Evolutionary conservation across 2,113 vertebrate genomes (phyloP), one percentile per base, ranked within the genome.

Genomic region (Leptosomus discolor): DNA sequence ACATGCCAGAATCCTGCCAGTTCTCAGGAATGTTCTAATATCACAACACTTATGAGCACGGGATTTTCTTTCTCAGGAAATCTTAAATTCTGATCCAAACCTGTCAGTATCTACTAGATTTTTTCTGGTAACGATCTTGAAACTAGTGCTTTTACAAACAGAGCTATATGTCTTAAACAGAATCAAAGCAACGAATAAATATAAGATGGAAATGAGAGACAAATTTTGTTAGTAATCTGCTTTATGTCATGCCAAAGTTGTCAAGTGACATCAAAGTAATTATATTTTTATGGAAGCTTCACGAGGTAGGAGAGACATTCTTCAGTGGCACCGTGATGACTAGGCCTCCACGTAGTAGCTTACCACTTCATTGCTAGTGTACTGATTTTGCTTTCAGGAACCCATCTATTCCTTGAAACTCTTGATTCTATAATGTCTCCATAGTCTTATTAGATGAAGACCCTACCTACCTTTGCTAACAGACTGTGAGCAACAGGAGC

Each of bases 11-110:
- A 95, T 45, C 53, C 46, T 70, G 18, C 17, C 8, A n/a, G n/a
- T 53, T 70, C 15, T 84, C 43, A 81, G 34, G 30, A 77, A 46
- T 39, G 4, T 2, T 71, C 2, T 51, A 39, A 32, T 39, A 63
- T 4, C 0, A 0, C 1, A 77, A n/a, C 13, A 54, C 4, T 76
- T 64, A 69, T 0, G 0, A 76, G 1, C 5, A 45, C 15, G 53
- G 15, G 14, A 43, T 88, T 84, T 61, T 60, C 19, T 53, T 85
- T 57, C 15, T 69, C 16, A 39, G 29, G 15, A 85, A 85, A 60
- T 14, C 34, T 76, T 36, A 60, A 39, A 76, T 56, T 73, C 14
- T 71, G 11, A 45, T 91, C 4, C 12, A 80, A 86, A 39, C 3
- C 27, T 73, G 7, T 18, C 21, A 45, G 21, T 11, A 0, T 3